A percentile compares a stretch with the other conserved stretches of the same genome.
Conservation (phyloP, 2,888 invertebrate species). For the Hedychridium roseum region DNA sequence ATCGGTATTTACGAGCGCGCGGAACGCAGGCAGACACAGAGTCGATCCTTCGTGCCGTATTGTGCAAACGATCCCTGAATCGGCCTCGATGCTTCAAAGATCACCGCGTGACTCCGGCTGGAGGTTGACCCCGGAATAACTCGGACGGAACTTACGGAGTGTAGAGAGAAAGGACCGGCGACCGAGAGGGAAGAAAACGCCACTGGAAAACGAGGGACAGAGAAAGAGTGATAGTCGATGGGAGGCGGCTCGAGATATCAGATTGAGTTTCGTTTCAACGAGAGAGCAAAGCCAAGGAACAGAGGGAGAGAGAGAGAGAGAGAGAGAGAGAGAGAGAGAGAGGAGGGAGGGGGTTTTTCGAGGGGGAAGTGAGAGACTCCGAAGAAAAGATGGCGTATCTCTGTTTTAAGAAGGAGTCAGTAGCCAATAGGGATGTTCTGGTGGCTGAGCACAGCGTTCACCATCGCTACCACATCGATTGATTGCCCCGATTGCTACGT, state of each 20-base stretch:
- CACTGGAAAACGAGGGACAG: conserved; percentile 2
- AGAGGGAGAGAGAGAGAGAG: conserved; percentile 8
- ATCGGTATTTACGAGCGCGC: too few species aligned
- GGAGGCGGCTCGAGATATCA: conserved; percentile 47
- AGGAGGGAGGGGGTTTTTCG: conserved; percentile 5
- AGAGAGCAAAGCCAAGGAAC: conserved; percentile 11
- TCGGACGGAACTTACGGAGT: conserved; percentile 32
- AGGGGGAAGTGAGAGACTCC: conserved; percentile 17
- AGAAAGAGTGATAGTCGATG: conserved; percentile 43
- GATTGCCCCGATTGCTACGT: conserved; percentile 51
- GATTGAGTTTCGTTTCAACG: conserved; percentile 40
- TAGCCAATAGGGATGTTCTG: conserved; percentile 54
- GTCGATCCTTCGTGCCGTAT: too few species aligned
- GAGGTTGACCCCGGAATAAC: conserved; percentile 45
- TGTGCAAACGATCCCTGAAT: conserved; percentile 28
- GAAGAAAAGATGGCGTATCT: conserved; percentile 50
- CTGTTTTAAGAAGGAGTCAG: conserved; percentile 37
- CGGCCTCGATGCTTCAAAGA: conserved; percentile 27
- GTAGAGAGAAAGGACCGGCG: conserved; percentile 9
- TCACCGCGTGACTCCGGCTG: conserved; percentile 30
- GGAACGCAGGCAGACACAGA: too few species aligned
- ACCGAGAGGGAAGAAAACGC: background rate
- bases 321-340: conserved; percentile 11
- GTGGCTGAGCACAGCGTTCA: conserved; percentile 50
- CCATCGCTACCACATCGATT: conserved; percentile 54